A percentile compares a stretch with the other conserved stretches of the same genome.
Evolutionary conservation across 2,888 invertebrate genomes (phyloP).

Genomic region (Monochamus alternatus): DNA sequence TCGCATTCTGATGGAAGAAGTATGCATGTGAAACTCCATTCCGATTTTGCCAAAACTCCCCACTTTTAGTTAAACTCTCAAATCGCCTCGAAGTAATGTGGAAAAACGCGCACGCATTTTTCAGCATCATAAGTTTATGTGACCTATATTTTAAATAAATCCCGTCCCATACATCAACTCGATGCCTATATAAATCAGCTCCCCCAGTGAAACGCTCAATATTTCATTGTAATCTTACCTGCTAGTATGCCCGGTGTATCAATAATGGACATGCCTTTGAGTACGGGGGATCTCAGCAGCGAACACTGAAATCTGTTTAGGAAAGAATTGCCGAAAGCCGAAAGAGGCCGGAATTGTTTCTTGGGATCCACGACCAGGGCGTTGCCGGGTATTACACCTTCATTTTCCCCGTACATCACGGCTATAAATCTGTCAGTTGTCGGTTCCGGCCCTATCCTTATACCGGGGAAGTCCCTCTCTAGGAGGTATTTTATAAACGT

Average conservation of each 20-base stretch:
- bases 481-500: constrained; percentile 95
- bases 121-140: constrained; percentile 45
- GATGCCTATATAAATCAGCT: constrained; percentile 49
- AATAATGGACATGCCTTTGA: constrained; percentile 95
- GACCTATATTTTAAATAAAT: constrained; percentile 54
- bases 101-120: constrained; percentile 39
- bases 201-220: constrained; percentile 26
- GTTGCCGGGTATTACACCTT: constrained; percentile 94
- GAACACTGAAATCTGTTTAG: constrained; percentile 98
- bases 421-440: constrained; percentile 99
- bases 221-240: constrained; percentile 57
- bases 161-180: constrained; percentile 50
- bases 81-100: constrained; percentile 40
- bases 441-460: constrained; percentile 99
- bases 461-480: constrained; percentile 96
- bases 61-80: constrained; percentile 16
- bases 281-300: constrained; percentile 88
- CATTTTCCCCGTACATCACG: constrained; percentile 95
- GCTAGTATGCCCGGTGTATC: constrained; percentile 94
- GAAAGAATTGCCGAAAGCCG: constrained; percentile 98
- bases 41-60: too few species aligned
- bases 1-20: not conserved
- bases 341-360: constrained; percentile 94
- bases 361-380: constrained; percentile 98
- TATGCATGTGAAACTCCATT: too few species aligned